These are phyloP conservation scores for Parnassius smintheus DNA, from an alignment of 2,888 invertebrate species.

Conservation along the genomic window DNA sequence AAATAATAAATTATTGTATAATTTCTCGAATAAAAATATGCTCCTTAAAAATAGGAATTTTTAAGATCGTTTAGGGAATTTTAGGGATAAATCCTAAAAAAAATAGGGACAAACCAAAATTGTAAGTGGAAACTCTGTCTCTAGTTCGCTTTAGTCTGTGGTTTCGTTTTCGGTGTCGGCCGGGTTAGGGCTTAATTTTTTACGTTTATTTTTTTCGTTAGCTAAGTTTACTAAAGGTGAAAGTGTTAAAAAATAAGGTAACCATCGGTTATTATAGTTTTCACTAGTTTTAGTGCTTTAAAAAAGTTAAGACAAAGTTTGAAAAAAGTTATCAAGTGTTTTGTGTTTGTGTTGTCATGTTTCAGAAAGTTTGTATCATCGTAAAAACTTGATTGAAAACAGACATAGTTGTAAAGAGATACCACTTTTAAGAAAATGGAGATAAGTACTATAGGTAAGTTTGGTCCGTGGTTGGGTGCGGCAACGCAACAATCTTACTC, in stretches of 20 bases:
- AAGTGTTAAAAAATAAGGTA: conserved; percentile 34
- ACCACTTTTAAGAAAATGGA: conserved; percentile 56
- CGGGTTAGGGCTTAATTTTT: conserved; percentile 43
- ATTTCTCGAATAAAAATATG: no score
- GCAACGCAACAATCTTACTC: conserved; percentile 26
- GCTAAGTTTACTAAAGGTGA: conserved; percentile 37
- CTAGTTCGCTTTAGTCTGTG: conserved; percentile 17
- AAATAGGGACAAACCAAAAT: no score
- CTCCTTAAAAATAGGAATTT: no score
- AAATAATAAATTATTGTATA: no score
- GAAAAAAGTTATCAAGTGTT: conserved; percentile 51
- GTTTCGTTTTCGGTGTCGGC: conserved; percentile 44
- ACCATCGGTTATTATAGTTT: conserved; percentile 28
- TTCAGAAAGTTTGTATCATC: conserved; percentile 56
- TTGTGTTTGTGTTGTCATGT: conserved; percentile 67
- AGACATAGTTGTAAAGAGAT: conserved; percentile 36
- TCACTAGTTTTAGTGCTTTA: conserved; percentile 27
- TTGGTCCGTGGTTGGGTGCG: conserved; percentile 24
- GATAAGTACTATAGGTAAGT: conserved; percentile 67
- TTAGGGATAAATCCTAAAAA: no score
- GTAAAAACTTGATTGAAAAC: conserved; percentile 53
- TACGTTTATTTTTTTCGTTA: conserved; percentile 36
- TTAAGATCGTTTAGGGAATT: no score
- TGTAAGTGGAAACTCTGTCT: no score
- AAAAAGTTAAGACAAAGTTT: conserved; percentile 47